Percentiles rank a stretch among this genome's conserved stretches.
phyloP scores from a whole-genome alignment of 2,797 vertebrate genomes.

The Amblyopsis hoosieri region DNA sequence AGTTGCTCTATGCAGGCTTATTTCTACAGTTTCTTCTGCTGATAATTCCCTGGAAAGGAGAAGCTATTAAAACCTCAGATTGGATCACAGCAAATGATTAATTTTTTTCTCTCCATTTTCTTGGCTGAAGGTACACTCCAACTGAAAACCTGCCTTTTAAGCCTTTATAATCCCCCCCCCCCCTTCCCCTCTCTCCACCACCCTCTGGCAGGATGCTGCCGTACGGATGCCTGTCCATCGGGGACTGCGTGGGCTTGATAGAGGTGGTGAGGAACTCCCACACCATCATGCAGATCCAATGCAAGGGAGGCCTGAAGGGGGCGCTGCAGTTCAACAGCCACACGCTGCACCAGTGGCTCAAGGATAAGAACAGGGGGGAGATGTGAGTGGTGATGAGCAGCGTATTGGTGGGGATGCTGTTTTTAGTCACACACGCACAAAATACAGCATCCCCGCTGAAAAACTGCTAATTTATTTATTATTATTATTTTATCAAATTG shows the following conservation, averaged over 20 bases:
- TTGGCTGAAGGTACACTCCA: background rate
- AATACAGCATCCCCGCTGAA: too few species aligned
- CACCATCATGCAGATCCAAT: conserved; percentile 91
- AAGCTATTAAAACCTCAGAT: too few species aligned
- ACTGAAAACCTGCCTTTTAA: background rate
- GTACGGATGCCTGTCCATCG: conserved; percentile 86
- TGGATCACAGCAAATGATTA: too few species aligned
- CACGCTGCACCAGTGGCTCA: conserved; percentile 86
- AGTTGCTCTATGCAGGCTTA: too few species aligned
- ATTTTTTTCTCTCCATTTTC: too few species aligned
- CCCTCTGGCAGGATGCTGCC: conserved; percentile 80
- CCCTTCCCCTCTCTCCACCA: background rate
- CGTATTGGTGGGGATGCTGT: conserved; percentile 8
- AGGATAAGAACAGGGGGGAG: conserved; percentile 86
- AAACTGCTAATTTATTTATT: too few species aligned
- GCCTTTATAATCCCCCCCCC: background rate
- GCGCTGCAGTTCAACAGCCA: conserved; percentile 89
- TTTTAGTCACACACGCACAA: too few species aligned
- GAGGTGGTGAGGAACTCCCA: conserved; percentile 86
- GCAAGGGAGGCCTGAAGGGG: conserved; percentile 87
- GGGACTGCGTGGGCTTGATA: conserved; percentile 86
- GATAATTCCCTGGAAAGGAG: too few species aligned
- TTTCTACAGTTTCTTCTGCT: too few species aligned
- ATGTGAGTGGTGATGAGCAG: conserved; percentile 67
- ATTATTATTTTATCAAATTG: too few species aligned